Conservation (phyloP, 2,888 invertebrate species). For the Cantharis rufa region DNA sequence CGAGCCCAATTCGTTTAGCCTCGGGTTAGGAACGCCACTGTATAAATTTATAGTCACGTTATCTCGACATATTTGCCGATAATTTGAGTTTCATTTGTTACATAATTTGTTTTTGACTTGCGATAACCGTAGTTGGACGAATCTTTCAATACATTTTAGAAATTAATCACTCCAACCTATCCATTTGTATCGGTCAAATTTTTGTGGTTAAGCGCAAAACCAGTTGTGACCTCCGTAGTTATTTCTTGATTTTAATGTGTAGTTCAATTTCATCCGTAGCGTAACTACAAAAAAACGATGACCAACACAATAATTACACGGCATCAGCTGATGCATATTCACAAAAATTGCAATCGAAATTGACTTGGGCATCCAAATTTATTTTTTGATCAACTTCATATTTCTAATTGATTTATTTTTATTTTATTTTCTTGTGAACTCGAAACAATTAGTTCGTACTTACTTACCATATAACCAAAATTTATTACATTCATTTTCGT, state of each 20-base stretch:
- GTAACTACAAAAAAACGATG: background rate
- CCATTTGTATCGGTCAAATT: background rate
- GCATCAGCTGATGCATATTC: too few relatives aligned
- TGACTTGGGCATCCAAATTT: background rate
- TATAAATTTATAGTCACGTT: background rate
- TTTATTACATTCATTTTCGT: background rate
- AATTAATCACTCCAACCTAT: background rate
- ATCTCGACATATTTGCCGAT: background rate
- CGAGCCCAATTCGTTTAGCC: too few relatives aligned
- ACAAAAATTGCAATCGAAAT: background rate
- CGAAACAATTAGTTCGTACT: background rate
- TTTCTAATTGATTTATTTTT: background rate
- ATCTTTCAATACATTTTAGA: background rate
- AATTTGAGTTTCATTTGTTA: background rate
- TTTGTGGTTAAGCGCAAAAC: background rate
- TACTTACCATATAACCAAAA: background rate
- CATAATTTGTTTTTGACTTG: background rate
- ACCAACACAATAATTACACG: background rate
- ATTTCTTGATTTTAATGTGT: background rate
- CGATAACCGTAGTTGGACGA: background rate
- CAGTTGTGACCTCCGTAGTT: background rate
- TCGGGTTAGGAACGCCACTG: too few relatives aligned
- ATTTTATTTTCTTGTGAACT: background rate
- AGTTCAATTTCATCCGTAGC: background rate
- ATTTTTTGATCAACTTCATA: too few relatives aligned